These are phyloP conservation scores for Lepidurus apus DNA, from an alignment of 1,140 invertebrate genomes.

Conservation along the genomic window DNA sequence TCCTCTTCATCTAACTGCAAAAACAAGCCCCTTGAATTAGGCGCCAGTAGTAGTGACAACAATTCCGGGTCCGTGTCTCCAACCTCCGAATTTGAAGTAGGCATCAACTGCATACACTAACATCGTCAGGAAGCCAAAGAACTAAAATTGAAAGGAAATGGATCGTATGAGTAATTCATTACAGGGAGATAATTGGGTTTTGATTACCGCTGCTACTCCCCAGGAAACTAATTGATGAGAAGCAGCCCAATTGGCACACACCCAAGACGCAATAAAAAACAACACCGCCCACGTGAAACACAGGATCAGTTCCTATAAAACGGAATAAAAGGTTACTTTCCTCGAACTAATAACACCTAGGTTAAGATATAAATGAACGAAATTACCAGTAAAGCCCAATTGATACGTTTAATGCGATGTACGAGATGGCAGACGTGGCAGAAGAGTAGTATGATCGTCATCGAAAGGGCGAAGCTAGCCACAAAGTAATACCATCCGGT, in stretches of 20 bases:
- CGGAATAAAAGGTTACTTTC: neutral
- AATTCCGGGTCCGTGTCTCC: neutral
- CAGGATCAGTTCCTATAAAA: constrained; percentile 11
- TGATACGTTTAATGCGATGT: constrained; percentile 15
- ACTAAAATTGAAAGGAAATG: constrained; percentile 24
- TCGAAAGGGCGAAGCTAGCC: constrained; percentile 13
- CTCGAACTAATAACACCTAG: neutral
- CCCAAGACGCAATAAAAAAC: neutral
- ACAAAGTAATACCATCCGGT: constrained; percentile 25
- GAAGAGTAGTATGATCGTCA: constrained; percentile 21
- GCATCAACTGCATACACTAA: constrained; percentile 25
- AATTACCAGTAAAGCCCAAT: constrained; percentile 20
- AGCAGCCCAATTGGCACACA: constrained; percentile 10
- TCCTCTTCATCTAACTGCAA: neutral
- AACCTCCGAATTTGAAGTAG: neutral
- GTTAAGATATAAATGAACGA: too few relatives aligned
- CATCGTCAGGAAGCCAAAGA: constrained; percentile 27
- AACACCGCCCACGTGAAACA: constrained; percentile 16
- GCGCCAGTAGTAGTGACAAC: constrained; percentile 13
- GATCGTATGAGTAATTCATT: neutral
- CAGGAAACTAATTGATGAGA: neutral
- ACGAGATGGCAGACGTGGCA: constrained; percentile 26
- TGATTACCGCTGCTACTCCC: constrained; percentile 27
- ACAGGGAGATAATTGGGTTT: neutral
- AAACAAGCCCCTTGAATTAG: neutral